A percentile compares a stretch with the other conserved stretches of the same genome.
Conservation (phyloP, 2,113 vertebrate genomes). For the Psilopogon haemacephalus region DNA sequence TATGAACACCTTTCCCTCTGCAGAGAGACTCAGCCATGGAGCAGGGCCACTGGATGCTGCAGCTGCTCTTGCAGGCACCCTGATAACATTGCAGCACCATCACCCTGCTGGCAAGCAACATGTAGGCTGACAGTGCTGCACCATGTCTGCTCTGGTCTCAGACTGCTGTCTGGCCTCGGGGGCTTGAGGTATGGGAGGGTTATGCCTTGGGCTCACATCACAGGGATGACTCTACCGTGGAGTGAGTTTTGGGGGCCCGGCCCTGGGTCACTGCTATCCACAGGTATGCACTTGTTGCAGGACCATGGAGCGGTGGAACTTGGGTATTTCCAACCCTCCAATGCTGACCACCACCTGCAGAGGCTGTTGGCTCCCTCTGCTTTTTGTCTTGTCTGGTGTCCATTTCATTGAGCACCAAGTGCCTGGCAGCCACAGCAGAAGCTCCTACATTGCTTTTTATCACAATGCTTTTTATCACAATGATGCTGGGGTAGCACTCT, state of each 20-base stretch:
- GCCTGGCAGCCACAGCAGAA: neutral
- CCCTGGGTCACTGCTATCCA: neutral
- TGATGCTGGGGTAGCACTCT: neutral
- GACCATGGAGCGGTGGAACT: neutral
- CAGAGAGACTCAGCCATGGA: neutral
- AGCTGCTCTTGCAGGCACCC: neutral
- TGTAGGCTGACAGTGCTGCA: neutral
- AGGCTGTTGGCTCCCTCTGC: neutral
- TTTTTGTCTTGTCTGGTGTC: neutral
- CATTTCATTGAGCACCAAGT: neutral
- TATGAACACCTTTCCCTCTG: rapidly evolving
- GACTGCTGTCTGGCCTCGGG: rapidly evolving
- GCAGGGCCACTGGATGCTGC: neutral
- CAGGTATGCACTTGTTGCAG: neutral
- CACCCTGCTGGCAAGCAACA: rapidly evolving
- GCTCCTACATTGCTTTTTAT: neutral
- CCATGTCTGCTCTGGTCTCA: rapidly evolving
- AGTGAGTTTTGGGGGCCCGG: neutral
- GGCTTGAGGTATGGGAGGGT: rapidly evolving
- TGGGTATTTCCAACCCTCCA: neutral
- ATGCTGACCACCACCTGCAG: neutral
- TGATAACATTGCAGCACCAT: neutral
- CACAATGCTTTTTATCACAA: neutral
- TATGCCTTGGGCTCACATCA: rapidly evolving
- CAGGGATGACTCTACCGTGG: neutral